Conservation (phyloP, 2,888 invertebrate species). For the Eupithecia abbreviata region DNA sequence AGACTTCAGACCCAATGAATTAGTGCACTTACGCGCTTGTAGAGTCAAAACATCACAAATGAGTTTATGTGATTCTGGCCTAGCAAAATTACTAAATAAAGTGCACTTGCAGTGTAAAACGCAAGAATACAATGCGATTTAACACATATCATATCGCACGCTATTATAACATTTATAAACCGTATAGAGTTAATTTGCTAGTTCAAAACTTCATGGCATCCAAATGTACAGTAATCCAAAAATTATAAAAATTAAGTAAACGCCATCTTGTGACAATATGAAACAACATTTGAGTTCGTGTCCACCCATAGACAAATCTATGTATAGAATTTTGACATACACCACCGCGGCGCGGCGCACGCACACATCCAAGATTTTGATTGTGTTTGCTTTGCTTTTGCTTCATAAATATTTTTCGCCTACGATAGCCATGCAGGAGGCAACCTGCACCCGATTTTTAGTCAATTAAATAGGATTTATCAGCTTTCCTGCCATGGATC, state of each 20-base stretch:
- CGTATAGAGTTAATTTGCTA: too few species aligned
- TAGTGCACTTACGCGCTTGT: too few species aligned
- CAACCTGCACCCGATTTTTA: conserved; percentile 84
- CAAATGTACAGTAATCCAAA: too few species aligned
- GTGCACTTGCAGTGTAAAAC: too few species aligned
- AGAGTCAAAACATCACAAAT: too few species aligned
- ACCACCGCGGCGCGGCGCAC: conserved; percentile 16
- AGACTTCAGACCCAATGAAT: too few species aligned
- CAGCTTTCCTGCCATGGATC: conserved; percentile 83
- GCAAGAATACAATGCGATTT: too few species aligned
- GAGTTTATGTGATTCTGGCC: too few species aligned
- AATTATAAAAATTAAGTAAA: neutral
- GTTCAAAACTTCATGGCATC: too few species aligned
- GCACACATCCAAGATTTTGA: conserved; percentile 66
- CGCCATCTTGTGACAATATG: neutral
- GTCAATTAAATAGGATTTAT: conserved; percentile 81
- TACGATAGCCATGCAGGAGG: conserved; percentile 86
- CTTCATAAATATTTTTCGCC: conserved; percentile 83
- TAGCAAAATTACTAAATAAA: too few species aligned
- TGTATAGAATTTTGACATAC: conserved; percentile 13
- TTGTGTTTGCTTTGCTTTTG: conserved; percentile 60
- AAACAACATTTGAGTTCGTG: neutral
- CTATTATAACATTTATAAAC: too few species aligned
- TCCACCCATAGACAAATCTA: neutral
- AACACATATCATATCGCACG: too few species aligned